Conservation (phyloP, 2,888 invertebrate species). For the Melanchra persicariae region DNA sequence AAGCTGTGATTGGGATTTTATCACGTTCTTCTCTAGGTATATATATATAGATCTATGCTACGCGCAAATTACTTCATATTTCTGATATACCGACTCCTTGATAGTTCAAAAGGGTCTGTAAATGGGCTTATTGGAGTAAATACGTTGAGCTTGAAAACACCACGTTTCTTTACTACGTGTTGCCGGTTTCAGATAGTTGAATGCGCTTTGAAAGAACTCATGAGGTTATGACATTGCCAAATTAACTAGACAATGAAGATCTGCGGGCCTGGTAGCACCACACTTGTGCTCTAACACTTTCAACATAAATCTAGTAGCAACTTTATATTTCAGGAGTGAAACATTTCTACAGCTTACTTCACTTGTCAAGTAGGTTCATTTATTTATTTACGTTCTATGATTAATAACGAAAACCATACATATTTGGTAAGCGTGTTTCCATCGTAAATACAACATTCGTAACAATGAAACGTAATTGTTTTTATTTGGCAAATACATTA, state of each 20-base stretch:
- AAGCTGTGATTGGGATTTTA: too few relatives aligned
- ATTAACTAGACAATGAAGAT: neutral
- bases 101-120: neutral
- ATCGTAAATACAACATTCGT: slow-evolving; percentile 21
- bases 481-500: slow-evolving; percentile 31
- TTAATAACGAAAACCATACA: neutral
- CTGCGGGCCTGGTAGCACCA: too few relatives aligned
- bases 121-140: neutral
- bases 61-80: too few relatives aligned
- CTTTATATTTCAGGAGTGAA: neutral
- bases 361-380: neutral
- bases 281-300: too few relatives aligned
- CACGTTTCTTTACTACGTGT: neutral
- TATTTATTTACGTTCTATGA: neutral
- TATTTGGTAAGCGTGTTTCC: slow-evolving; percentile 10
- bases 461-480: slow-evolving; percentile 29
- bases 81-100: too few relatives aligned
- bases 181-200: neutral
- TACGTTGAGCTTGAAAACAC: neutral
- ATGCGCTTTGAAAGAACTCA: neutral
- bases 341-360: neutral
- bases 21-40: too few relatives aligned
- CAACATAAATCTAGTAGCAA: too few relatives aligned
- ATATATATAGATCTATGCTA: too few relatives aligned
- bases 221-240: neutral